Conservation (phyloP, 2,888 invertebrate species). For the Synergus gifuensis region DNA sequence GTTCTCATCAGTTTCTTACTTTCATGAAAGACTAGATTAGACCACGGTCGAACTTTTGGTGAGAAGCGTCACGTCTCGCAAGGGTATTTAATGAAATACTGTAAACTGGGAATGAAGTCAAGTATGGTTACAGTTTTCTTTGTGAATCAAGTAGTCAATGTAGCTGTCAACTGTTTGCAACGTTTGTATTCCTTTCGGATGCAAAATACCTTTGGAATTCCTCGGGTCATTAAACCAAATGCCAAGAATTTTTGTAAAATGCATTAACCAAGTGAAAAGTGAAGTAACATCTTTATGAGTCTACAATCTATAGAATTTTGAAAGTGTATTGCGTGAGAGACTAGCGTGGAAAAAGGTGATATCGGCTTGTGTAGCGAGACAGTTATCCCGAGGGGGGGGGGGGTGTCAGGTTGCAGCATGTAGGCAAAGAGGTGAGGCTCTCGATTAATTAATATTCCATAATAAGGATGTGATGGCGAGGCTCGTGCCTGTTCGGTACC, state of each 20-base stretch:
- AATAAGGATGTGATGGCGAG: conserved; percentile 69
- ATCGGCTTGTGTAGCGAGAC: conserved; percentile 15
- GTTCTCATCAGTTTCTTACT: no score
- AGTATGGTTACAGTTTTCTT: no score
- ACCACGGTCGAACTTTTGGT: no score
- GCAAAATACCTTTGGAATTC: no score
- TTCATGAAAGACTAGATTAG: no score
- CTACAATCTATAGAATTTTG: neutral
- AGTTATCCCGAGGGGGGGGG: conserved; percentile 38
- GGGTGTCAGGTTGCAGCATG: conserved; percentile 53
- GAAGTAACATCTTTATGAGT: neutral
- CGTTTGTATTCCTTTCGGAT: no score
- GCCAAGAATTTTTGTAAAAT: neutral
- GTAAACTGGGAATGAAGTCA: no score
- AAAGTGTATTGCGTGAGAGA: conserved; percentile 9
- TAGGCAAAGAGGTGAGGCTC: conserved; percentile 42
- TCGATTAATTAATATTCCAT: conserved; percentile 74
- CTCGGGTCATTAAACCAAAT: neutral
- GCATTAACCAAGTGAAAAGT: neutral
- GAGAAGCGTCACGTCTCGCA: neutral
- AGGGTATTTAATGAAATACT: neutral
- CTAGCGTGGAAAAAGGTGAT: conserved; percentile 29
- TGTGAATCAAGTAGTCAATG: no score
- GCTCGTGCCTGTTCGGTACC: conserved; percentile 54
- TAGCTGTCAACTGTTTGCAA: no score